These are phyloP conservation scores for Petrocephalus sullivani DNA, from an alignment of 2,797 vertebrate species.

Conservation along the genomic window DNA sequence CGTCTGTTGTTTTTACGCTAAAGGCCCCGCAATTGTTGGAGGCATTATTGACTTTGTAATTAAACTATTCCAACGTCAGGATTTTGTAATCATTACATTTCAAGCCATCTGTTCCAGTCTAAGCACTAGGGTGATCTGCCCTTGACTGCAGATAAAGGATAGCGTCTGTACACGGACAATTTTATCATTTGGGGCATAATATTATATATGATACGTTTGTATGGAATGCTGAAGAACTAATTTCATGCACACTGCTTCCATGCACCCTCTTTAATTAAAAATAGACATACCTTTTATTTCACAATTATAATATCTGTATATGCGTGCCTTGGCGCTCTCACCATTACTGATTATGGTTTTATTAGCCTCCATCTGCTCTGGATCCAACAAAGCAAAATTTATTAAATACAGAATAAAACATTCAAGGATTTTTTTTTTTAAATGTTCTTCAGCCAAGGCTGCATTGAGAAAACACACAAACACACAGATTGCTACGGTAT, in stretches of 20 bases:
- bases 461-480: constrained; percentile 41
- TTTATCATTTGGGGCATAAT: constrained; percentile 19
- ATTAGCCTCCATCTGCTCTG: constrained; percentile 52
- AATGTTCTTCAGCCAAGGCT: constrained; percentile 18
- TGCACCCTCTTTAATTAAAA: constrained; percentile 32
- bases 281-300: constrained; percentile 13
- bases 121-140: constrained; percentile 63
- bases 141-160: constrained; percentile 56
- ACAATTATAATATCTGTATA: constrained; percentile 37
- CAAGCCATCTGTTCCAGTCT: constrained; percentile 88
- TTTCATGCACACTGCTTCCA: constrained; percentile 4
- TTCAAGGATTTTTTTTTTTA: neutral
- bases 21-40: constrained; percentile 82
- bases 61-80: constrained; percentile 98
- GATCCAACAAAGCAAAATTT: constrained; percentile 37
- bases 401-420: constrained; percentile 33
- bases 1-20: constrained; percentile 98
- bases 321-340: constrained; percentile 29
- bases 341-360: constrained; percentile 46
- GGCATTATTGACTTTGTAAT: constrained; percentile 99
- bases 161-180: constrained; percentile 34
- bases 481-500: constrained; percentile 37
- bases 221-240: constrained; percentile 33
- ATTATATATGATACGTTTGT: constrained; percentile 28
- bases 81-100: constrained; percentile 97